Base-by-base conservation (phyloP, 2,888 invertebrate genomes). In the Meteorus cinctellus region DNA sequence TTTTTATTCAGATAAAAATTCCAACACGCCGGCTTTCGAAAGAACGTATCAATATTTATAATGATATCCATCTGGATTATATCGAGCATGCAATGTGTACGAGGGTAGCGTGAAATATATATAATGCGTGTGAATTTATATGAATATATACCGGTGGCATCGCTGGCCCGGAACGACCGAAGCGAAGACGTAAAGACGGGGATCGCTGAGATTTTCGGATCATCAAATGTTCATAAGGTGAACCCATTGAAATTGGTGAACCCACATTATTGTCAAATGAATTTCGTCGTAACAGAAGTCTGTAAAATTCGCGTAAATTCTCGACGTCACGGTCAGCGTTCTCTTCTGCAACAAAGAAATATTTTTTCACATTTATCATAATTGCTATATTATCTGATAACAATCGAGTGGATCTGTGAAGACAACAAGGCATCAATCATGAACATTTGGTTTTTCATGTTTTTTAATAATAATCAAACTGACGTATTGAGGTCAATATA, bases 161-260 rank as follows among this genome's bases (percentile, higher is more conserved):
- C 45, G 78, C 79, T 65, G 81, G 82, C 60, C 82, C 84, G 16
- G 88, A 87, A 77, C 88, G 88, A 24, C 88, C 88, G 45, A 87
- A 88, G 71, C 88, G 86, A 31, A 88, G 80, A 68, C 88, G 86
- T 16, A 88, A 80, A 5, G 87, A 86, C 1, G 88, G 87, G 24
- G 88, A 87, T 66, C 88, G 83, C 63, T 87, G 86, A 63, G 84
- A 86, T 73, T 87, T 87, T 14, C 87, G 84, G 27, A 84, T 85
- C 84, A 88, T 87, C 34, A 86, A 79, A 71, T 87, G 87, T 41
- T 87, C 85, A 12, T 82, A 70, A 0, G 83, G 83, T 19, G 81
- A 65, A 14, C 76, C 82, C 34, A 82, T n/a, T 29, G 72, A n/a
- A 14, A 45, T 29, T 41, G 83, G 82, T 19, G 80, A 60, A 10